Conservation (phyloP, 2,113 vertebrate genomes). For the Ciconia boyciana region DNA sequence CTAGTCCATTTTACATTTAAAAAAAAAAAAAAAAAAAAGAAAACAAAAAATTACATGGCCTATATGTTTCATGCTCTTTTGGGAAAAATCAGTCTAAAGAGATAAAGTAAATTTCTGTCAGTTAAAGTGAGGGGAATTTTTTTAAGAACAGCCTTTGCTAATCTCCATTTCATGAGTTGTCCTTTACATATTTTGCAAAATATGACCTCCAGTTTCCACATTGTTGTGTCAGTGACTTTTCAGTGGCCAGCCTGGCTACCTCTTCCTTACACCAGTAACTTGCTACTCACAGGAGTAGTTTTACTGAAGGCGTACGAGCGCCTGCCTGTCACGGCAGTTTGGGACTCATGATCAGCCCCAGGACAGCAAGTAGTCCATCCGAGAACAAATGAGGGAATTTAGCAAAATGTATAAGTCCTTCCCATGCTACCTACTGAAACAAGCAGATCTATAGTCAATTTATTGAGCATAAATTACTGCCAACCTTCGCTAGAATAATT, state of each 20-base stretch:
- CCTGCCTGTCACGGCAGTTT: not conserved
- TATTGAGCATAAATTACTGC: constrained; percentile 72
- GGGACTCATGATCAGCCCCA: not conserved
- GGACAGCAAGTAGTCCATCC: rapidly evolving
- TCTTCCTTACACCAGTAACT: not conserved
- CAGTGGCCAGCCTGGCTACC: not conserved
- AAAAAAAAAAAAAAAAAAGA: not conserved
- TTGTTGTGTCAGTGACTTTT: not conserved
- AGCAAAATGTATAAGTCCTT: constrained; percentile 48
- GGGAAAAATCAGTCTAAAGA: not conserved
- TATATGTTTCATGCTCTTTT: not conserved
- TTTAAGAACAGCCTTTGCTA: not conserved
- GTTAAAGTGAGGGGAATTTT: not conserved
- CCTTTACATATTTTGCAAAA: not conserved
- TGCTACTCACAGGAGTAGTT: not conserved
- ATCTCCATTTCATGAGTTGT: not conserved
- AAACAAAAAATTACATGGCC: not conserved
- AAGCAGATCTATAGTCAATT: constrained; percentile 70
- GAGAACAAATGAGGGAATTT: constrained; percentile 58
- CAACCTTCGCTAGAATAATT: constrained; percentile 65
- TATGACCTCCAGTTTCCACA: not conserved
- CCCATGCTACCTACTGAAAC: constrained; percentile 61
- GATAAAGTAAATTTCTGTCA: not conserved
- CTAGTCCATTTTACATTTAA: not conserved
- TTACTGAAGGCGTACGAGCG: not conserved